Base-by-base conservation (phyloP, 2,888 invertebrate genomes). In the Teleogryllus oceanicus region DNA sequence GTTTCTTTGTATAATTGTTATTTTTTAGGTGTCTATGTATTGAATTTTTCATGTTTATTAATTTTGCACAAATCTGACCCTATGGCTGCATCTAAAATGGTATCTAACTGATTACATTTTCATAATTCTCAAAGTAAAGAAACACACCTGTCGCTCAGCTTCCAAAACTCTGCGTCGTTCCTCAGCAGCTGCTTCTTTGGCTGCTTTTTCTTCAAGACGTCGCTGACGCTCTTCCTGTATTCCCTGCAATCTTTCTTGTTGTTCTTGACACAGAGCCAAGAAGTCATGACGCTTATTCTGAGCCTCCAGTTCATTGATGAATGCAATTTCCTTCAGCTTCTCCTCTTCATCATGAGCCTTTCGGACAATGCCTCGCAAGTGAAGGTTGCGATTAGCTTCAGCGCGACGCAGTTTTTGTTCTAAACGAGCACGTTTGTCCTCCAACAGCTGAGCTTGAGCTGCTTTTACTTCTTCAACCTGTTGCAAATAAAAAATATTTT, bases 281-380 rank as follows among this genome's bases (percentile, higher is more conserved):
- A 98, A 94, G 87, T 98, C 98, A 85, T 96, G 94, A 0, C 96
- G 89, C 84, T 97, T 94, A 86, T 98, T 97, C 88, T 97, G 96
- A 0, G 97, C 97, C 85, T 98, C 97, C 75, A 99, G 88, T 84
- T 95, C 95, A 86, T 98, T 99, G 81, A 99, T 99, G 86, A 99
- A 99, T 18, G 97, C 97, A 80, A 99, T 98, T 89, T 99, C 99
- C 83, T 96, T 94, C 8, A 97, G 91, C 86, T 98, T 98, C 81
- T 96, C 96, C 84, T 99, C 98, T 86, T 99, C 99, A 84, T 99
- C 98, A 85, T 98, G 98, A 0, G 99, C 99, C 87, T 98, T 98
- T 83, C 94, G 92, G 1, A 97, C 94, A 83, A 97, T 96, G 85
- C 92, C 94, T 86, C 90, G 93, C 11, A 95, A 87, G 86, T 94